Base-by-base conservation (phyloP, 2,888 invertebrate species). In the Philereme transversata region DNA sequence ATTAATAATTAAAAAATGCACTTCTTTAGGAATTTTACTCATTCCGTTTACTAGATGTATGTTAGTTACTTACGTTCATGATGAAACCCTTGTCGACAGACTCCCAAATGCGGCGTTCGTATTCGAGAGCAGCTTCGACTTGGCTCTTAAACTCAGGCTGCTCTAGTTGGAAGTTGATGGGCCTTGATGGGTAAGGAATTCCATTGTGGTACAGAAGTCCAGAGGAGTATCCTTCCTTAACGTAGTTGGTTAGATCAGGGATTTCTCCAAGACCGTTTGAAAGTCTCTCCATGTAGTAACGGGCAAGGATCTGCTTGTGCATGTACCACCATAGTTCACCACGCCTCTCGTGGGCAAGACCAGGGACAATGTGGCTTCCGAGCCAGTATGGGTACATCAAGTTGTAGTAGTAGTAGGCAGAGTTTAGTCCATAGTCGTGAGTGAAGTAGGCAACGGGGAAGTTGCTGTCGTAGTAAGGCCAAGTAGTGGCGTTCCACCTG, bases 251-350 rank as follows among this genome's bases (percentile, higher is more conserved):
- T 62, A 95, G 89, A 7, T 92, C 88, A 36, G 93, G 89, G 65
- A 96, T 94, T 65, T 95, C 94, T n/a, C 94, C 94, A 51, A 95
- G 89, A 63, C 94, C 95, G 76, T 95, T 94, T 7, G 95, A 94
- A 57, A 96, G 86, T 81, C 96, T 95, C 81, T 96, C 96, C 87
- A 96, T 90, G 78, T 96, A 95, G 84, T 96, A 97, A 68, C 95
- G 95, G 64, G 95, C 93, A 67, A 96, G 72, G 9, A 96, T 73
- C 82, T 96, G 95, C 75, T 95, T 95, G 75, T 95, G 94, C 33
- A 71, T 5, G 64, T 68, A 75, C 75, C 61, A 95, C 81, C 95
- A 94, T 85, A 93, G 95, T 60, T 95, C 95, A 55, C 95, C 95
- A 72, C 95, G 94, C 64, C 90, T 91, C 73, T 94, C 94, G 70